A percentile compares a stretch with the other conserved stretches of the same genome.
Evolutionary conservation across 2,797 vertebrate genomes (phyloP).

Genomic region (Choloepus didactylus): DNA sequence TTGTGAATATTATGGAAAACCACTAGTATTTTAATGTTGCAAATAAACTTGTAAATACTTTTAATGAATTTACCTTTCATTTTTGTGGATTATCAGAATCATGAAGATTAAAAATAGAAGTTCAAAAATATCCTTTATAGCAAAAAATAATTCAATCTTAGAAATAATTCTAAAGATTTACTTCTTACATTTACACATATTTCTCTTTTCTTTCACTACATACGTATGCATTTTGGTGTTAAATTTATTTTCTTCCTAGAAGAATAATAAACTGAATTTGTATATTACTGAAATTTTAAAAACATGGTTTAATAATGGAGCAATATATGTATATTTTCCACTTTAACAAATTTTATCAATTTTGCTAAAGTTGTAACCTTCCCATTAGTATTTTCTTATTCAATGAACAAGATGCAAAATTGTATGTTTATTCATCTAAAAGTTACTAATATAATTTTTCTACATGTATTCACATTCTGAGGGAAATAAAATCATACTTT

Average conservation of each 20-base stretch:
- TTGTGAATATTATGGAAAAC: not conserved
- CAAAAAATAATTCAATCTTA: not conserved
- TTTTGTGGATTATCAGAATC: constrained; percentile 27
- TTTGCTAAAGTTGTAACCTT: constrained; percentile 6
- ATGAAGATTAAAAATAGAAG: not conserved
- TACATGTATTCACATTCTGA: not conserved
- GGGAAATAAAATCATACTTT: not conserved
- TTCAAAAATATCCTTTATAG: not conserved
- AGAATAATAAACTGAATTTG: not conserved
- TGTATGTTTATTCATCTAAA: not conserved
- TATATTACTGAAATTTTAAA: constrained; percentile 25
- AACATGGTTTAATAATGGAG: constrained; percentile 14
- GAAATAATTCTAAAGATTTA: not conserved
- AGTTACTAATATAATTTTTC: constrained; percentile 4
- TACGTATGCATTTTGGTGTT: not conserved
- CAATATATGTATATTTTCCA: not conserved
- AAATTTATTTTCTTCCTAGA: not conserved
- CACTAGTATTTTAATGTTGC: not conserved
- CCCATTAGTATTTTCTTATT: not conserved
- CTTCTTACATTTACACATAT: not conserved
- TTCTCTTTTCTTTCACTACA: not conserved
- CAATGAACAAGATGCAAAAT: not conserved
- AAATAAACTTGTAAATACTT: not conserved
- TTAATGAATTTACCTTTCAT: constrained; percentile 18
- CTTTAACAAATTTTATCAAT: constrained; percentile 42